phyloP scores from a whole-genome alignment of 2,113 vertebrate species.

The Podarcis cretensis region DNA sequence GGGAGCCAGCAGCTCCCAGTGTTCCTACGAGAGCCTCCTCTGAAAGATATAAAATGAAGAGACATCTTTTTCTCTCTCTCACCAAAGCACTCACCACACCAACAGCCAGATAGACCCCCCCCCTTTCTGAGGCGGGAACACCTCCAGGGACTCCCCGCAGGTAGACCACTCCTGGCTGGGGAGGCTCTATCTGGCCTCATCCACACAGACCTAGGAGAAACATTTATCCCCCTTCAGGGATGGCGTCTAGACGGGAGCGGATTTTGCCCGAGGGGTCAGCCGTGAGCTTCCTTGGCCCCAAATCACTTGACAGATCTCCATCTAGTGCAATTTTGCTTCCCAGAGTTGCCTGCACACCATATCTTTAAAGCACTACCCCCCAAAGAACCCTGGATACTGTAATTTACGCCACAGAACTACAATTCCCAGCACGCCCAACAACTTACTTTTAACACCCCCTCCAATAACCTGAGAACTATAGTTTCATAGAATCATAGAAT shows the following conservation, averaged over 20 bases:
- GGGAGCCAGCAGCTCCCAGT: too few relatives aligned
- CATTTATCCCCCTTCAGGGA: background rate
- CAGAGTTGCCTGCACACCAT: background rate
- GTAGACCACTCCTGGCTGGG: background rate
- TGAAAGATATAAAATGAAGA: background rate
- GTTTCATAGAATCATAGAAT: too few relatives aligned
- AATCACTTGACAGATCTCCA: background rate
- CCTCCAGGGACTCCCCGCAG: background rate
- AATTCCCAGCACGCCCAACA: too few relatives aligned
- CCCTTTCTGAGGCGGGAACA: background rate
- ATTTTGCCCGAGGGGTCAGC: background rate
- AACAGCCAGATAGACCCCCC: background rate
- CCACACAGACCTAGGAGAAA: background rate
- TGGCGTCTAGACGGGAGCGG: too few relatives aligned
- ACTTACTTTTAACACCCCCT: too few relatives aligned
- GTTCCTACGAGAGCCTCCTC: too few relatives aligned
- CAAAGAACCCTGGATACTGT: too few relatives aligned
- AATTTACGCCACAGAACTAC: too few relatives aligned
- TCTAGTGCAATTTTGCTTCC: background rate
- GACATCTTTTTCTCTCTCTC: too few relatives aligned
- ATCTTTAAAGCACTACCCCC: too few relatives aligned
- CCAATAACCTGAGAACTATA: too few relatives aligned
- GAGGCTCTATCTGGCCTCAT: background rate
- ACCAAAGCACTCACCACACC: background rate
- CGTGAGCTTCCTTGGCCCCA: too few relatives aligned